Evolutionary conservation across 2,113 vertebrate genomes (phyloP).

Genomic region (Daubentonia madagascariensis): DNA sequence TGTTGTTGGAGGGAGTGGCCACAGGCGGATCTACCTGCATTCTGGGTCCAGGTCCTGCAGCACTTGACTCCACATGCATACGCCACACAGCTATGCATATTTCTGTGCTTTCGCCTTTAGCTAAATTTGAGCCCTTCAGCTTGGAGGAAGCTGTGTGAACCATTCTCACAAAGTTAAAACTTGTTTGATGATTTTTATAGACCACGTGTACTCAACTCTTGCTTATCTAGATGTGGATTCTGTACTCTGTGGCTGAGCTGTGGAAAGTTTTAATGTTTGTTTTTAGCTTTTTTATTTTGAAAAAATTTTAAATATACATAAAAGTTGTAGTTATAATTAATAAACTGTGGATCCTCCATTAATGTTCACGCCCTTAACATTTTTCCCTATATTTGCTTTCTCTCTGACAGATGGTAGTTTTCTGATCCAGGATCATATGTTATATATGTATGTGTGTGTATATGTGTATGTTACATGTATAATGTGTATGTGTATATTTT

Average conservation of each 20-base stretch:
- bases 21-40: neutral
- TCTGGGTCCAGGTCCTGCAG: neutral
- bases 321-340: neutral
- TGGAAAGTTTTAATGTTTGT: neutral
- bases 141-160: neutral
- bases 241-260: neutral
- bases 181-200: neutral
- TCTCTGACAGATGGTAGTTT: neutral
- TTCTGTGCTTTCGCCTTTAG: neutral
- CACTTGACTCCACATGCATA: neutral
- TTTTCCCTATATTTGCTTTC: neutral
- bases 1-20: neutral
- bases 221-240: neutral
- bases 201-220: neutral
- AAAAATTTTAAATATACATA: neutral
- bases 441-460: neutral
- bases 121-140: neutral
- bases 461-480: no score
- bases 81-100: neutral
- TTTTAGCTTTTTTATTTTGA: neutral
- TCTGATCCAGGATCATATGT: neutral
- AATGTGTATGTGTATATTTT: neutral
- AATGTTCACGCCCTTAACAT: neutral
- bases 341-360: neutral
- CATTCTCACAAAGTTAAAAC: neutral